Evolutionary conservation across 2,888 invertebrate species (phyloP), one percentile per base, ranked within the genome.

Genomic region (Hirtodrosophila histrioides): DNA sequence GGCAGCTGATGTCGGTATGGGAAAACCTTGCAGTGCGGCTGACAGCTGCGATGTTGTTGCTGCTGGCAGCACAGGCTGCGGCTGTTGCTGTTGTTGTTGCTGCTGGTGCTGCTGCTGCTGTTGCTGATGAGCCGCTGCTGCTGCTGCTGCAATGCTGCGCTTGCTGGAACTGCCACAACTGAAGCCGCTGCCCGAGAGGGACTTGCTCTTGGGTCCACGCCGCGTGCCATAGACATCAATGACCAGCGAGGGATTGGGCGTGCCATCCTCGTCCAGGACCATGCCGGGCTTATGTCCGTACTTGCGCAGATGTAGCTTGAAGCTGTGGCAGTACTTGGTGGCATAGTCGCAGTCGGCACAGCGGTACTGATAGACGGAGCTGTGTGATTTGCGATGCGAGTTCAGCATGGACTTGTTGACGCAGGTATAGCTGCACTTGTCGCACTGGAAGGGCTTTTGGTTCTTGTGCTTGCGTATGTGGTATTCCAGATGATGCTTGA

Each of bases 371-470:
- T 98, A 98, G 0, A 98, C 93, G 75, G 95, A 96, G 0, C 96
- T 96, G 92, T 99, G 99, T 0, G 97, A 98, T 90, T 99, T 99
- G 89, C 98, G 94, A 90, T 99, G 99, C 0, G 98, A 98, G 92
- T 98, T 99, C 56, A 99, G 93, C 99, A 99, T 99, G 0, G 99
- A 99, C 91, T 98, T 98, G 92, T 98, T 99, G n/a, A 98, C 98
- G 90, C 98, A 99, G 0, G 95, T 94, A 88, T 98, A 98, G 12
- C 94, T 93, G 91, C 99, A 99, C 89, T 97, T 95, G 69, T 94
- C 94, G 91, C 99, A 99, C 90, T 96, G 96, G 93, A 97, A 99
- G 1, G 99, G 99, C 90, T 99, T 99, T 0, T 96, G 95, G 37
- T 98, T 98, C 84, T 95, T 94, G 92, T 99, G 99, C 90, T 99